Evolutionary conservation across 1,140 invertebrate species (phyloP), one percentile per base, ranked within the genome.

Genomic region (Maniola jurtina): DNA sequence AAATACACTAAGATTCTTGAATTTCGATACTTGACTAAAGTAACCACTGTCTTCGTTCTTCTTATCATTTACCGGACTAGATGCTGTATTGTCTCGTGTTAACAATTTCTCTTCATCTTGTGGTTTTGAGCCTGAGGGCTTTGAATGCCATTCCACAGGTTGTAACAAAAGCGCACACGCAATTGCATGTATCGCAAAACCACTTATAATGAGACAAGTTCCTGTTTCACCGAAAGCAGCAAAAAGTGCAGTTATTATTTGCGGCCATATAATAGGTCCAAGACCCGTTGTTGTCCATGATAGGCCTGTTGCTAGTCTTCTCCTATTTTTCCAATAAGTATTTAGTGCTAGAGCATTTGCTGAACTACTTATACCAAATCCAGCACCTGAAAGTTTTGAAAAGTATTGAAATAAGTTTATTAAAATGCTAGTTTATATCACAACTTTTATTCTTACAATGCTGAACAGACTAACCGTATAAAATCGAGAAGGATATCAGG

Each of bases 81-180:
- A 58, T 55, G 75, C 77, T 48, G 59, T 34, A 54, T 68, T 56
- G 6, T 75, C 68, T 48, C 68, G 16, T 11, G 72, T 73, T 13
- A 86, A 40, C 40, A 88, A 55, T 68, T 76, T 83, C 59, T 85
- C 79, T 71, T 81, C 78, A 35, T 87, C 84, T 47, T 68, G 50
- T 25, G 71, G 61, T 61, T 83, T 80, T 8, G 64, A 34, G 35
- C 65, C 64, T 47, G 71, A 69, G 72, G 75, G 64, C 72, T 92
- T 92, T 42, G 92, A 83, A 79, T 95, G 94, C 91, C 92, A 93
- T 47, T 91, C 89, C 14, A 94, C 93, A 34, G 94, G 94, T 69
- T 94, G 93, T 42, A 94, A 80, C 61, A 94, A 79, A 38, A 94
- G 80, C 2, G 93, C 91, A 61, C 90, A 93, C 14, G 91, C 91